A percentile compares a stretch with the other conserved stretches of the same genome.
phyloP scores from a whole-genome alignment of 2,797 vertebrate genomes.

The Lagocephalus sceleratus region DNA sequence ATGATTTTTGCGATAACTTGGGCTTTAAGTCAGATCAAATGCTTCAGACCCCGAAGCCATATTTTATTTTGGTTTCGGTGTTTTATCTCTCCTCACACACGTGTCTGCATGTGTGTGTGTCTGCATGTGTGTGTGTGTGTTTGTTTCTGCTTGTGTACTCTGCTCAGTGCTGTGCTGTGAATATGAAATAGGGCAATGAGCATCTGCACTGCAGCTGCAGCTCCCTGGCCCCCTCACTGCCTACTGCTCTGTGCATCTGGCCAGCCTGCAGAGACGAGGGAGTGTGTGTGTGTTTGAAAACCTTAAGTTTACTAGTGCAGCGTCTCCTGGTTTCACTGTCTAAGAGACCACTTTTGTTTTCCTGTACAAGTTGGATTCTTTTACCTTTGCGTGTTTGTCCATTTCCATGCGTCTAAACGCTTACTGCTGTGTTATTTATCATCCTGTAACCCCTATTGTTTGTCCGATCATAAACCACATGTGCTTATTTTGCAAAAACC shows the following conservation, averaged over 20 bases:
- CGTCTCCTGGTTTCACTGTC: constrained; percentile 17
- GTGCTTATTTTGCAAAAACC: too few relatives aligned
- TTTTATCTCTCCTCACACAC: constrained; percentile 14
- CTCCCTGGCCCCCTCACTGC: constrained; percentile 33
- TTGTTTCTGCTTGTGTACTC: constrained; percentile 35
- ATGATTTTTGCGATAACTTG: not conserved
- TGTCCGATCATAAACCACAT: not conserved
- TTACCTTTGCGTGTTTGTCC: constrained; percentile 10
- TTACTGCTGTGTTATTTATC: not conserved
- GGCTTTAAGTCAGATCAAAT: not conserved
- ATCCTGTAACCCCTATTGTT: not conserved
- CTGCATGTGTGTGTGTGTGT: constrained; percentile 16
- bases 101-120: too few relatives aligned
- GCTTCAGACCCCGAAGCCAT: too few relatives aligned
- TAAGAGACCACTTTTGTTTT: constrained; percentile 1
- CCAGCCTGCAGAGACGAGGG: constrained; percentile 26
- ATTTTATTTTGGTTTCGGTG: not conserved
- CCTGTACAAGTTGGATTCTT: constrained; percentile 12
- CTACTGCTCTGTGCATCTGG: constrained; percentile 41
- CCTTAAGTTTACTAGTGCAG: constrained; percentile 6
- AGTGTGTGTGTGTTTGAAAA: not conserved
- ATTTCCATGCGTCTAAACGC: not conserved
- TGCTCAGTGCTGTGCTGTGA: constrained; percentile 61
- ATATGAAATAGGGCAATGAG: constrained; percentile 72
- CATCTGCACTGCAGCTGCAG: constrained; percentile 76